phyloP scores from a whole-genome alignment of 2,888 invertebrate species.

The Andrena hattorfiana region DNA sequence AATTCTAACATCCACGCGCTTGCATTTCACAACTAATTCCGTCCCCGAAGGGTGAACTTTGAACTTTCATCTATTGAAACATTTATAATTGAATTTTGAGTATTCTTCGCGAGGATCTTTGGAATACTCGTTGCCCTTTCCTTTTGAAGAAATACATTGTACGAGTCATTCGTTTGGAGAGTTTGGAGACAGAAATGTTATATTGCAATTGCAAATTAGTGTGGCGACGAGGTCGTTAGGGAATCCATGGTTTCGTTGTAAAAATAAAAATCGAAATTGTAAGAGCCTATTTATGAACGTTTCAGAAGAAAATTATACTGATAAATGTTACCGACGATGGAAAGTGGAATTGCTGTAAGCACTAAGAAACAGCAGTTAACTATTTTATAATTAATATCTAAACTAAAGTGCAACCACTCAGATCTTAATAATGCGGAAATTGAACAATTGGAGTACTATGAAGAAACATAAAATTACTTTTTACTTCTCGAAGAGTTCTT shows the following conservation, averaged over 20 bases:
- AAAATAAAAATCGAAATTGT: slow-evolving; percentile 1
- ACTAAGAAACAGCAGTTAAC: not conserved
- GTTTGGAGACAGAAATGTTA: not conserved
- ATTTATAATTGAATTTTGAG: slow-evolving; percentile 11
- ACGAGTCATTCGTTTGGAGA: not conserved
- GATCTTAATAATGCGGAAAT: not conserved
- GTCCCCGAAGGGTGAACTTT: slow-evolving; percentile 48
- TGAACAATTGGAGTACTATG: not conserved
- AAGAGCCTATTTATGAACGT: slow-evolving; percentile 29
- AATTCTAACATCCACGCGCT: slow-evolving; percentile 47
- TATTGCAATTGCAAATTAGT: not conserved
- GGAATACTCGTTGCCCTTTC: not conserved
- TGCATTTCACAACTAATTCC: slow-evolving; percentile 54
- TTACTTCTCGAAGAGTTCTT: not conserved
- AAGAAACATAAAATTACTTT: not conserved
- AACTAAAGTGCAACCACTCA: not conserved
- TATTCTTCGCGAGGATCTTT: not conserved
- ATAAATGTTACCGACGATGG: slow-evolving; percentile 32
- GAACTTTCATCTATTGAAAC: slow-evolving; percentile 33
- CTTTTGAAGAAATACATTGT: slow-evolving; percentile 1
- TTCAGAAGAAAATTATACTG: slow-evolving; percentile 7
- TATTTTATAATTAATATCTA: not conserved
- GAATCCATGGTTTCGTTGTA: slow-evolving; percentile 10
- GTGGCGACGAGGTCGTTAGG: not conserved
- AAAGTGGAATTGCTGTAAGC: not conserved